A percentile compares a stretch with the other conserved stretches of the same genome.
phyloP scores from a whole-genome alignment of 1,140 invertebrate genomes.

The Drosophila tropicalis region DNA sequence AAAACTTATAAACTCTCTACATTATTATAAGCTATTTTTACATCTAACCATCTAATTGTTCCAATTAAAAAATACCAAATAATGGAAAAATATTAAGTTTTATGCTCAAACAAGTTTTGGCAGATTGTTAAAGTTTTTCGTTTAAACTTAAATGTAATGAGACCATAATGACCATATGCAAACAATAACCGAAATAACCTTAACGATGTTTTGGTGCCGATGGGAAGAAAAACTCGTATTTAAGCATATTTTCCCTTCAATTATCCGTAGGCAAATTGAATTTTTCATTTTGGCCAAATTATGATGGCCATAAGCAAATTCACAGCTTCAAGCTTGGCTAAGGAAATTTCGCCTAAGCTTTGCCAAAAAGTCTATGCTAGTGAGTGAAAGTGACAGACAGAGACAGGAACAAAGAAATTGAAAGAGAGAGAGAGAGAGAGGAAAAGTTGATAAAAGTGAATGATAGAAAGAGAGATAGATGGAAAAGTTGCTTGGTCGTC shows the following conservation, averaged over 20 bases:
- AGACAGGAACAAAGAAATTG: background rate
- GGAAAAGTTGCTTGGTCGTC: constrained; percentile 19
- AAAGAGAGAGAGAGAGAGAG: background rate
- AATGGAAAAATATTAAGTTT: too few relatives aligned
- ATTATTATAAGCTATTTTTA: too few relatives aligned
- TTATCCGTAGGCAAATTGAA: constrained; percentile 11
- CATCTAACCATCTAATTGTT: too few relatives aligned
- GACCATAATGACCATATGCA: too few relatives aligned
- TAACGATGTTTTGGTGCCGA: too few relatives aligned
- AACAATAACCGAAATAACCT: too few relatives aligned
- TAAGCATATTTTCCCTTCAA: background rate
- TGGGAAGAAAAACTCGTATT: too few relatives aligned
- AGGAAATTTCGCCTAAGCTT: background rate
- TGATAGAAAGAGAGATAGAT: constrained; percentile 4
- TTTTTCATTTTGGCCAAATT: constrained; percentile 9
- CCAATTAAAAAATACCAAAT: too few relatives aligned
- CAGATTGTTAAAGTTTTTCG: too few relatives aligned
- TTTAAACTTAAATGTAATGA: too few relatives aligned
- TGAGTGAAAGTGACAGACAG: background rate
- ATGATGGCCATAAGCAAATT: constrained; percentile 11
- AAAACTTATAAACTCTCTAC: too few relatives aligned
- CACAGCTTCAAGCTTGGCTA: constrained; percentile 5
- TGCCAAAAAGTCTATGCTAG: background rate
- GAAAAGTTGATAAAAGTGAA: background rate
- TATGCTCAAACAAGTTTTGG: too few relatives aligned